phyloP scores from a whole-genome alignment of 2,113 vertebrate species.

The Oncorhynchus nerka region DNA sequence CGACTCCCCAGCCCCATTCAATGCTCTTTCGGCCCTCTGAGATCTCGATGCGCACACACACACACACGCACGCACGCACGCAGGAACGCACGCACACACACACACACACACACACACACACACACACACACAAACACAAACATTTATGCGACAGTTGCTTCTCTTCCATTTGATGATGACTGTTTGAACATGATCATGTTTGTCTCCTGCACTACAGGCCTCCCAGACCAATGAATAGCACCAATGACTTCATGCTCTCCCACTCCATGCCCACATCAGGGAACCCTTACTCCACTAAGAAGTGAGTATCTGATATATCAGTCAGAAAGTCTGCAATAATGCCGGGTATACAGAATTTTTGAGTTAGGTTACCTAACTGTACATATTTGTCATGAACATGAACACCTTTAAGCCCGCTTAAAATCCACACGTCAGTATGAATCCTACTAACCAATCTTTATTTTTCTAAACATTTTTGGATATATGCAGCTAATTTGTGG shows the following conservation, averaged over 20 bases:
- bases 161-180: neutral
- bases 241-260: slow-evolving; percentile 90
- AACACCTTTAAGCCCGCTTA: neutral
- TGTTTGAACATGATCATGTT: neutral
- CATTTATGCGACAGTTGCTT: neutral
- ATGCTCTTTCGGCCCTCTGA: neutral
- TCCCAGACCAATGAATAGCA: slow-evolving; percentile 91
- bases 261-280: slow-evolving; percentile 96
- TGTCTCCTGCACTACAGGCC: slow-evolving; percentile 78
- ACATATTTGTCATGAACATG: neutral
- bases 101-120: neutral
- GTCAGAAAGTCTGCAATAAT: neutral
- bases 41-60: neutral
- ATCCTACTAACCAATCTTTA: neutral
- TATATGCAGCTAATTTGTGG: slow-evolving; percentile 4
- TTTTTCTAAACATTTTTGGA: too few species aligned
- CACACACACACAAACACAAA: too few species aligned
- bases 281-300: slow-evolving; percentile 95
- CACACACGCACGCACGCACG: neutral
- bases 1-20: neutral
- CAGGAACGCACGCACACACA: neutral
- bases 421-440: slow-evolving; percentile 8
- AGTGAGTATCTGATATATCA: slow-evolving; percentile 77
- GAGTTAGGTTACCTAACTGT: neutral
- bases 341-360: neutral